These are phyloP conservation scores for Taeniopygia guttata DNA, from an alignment of 2,797 vertebrate genomes.

Conservation along the genomic window DNA sequence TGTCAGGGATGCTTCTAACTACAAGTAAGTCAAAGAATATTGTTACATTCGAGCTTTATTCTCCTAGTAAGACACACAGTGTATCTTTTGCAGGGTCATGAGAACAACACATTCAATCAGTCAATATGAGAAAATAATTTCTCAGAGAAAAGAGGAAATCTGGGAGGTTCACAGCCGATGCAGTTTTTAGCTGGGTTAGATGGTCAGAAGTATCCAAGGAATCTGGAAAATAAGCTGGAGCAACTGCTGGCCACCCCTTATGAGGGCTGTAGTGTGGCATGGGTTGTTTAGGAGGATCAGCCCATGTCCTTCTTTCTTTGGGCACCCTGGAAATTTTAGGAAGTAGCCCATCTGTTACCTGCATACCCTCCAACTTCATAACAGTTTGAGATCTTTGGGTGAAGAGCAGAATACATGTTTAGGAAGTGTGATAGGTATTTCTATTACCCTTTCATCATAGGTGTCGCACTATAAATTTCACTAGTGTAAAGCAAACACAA, in stretches of 20 bases:
- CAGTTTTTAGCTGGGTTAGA: neutral
- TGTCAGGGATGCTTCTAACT: neutral
- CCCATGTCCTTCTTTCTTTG: neutral
- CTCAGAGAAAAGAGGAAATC: neutral
- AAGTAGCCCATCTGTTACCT: neutral
- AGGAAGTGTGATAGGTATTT: neutral
- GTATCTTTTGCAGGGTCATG: neutral
- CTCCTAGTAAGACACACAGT: neutral
- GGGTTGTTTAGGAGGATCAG: neutral
- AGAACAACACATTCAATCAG: neutral
- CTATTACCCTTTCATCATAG: neutral
- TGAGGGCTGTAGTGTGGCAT: neutral
- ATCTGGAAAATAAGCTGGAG: neutral
- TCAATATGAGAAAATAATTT: neutral
- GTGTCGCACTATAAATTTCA: neutral
- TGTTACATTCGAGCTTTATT: neutral
- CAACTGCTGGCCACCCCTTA: accelerated
- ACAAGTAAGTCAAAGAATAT: neutral
- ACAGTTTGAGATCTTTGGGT: neutral
- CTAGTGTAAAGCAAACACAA: neutral
- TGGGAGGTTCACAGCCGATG: neutral
- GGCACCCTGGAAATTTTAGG: neutral
- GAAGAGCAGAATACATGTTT: neutral
- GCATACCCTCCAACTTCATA: neutral
- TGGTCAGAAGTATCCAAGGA: neutral